Evolutionary conservation across 2,797 vertebrate genomes (phyloP), one percentile per base, ranked within the genome.

Genomic region (Sciurus carolinensis): DNA sequence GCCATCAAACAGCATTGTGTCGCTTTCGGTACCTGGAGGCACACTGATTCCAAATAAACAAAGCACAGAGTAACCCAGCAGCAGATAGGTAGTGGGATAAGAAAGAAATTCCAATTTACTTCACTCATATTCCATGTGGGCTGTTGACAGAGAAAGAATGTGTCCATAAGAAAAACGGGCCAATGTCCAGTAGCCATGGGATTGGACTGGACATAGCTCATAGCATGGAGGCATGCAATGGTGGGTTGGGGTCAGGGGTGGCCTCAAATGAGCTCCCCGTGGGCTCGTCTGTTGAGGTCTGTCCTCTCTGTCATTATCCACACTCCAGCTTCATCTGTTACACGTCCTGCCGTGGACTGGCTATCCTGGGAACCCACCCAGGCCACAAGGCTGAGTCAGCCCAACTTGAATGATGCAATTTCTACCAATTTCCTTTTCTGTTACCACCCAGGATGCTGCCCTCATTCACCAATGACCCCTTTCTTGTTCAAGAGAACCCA

Each of bases 341-440:
- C 7, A 67, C 42, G 50, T 33, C 67, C 28, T 66, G 73, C 28
- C 4, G 67, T 52, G 66, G 67, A 67, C 50, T 42, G 44, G 13
- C 28, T 13, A 18, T 12, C 62, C 81, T 50, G 92, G 79, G 82
- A 93, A 83, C 20, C 47, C 28, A 26, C 69, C 79, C 64, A 86
- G 79, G 59, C 87, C 93, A 69, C 85, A 69, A 69, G 52, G 14
- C 69, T 57, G 79, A 82, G 64, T 80, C 75, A n/a, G 87, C 59
- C 30, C 85, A 94, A 95, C 39, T 64, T 47, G 42, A 59, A 75
- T 86, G 82, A 80, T 83, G 71, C 18, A 12, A 75, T 95, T 95
- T 86, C 66, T 54, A 96, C 59, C 59, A 39, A 64, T 71, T 94
- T 87, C 75, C 86, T 57, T 94, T 91, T 81, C 47, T 59, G 36